A percentile compares a stretch with the other conserved stretches of the same genome.
These are phyloP conservation scores for Carlito syrichta DNA, from an alignment of 2,113 vertebrate genomes.

Conservation along the genomic window DNA sequence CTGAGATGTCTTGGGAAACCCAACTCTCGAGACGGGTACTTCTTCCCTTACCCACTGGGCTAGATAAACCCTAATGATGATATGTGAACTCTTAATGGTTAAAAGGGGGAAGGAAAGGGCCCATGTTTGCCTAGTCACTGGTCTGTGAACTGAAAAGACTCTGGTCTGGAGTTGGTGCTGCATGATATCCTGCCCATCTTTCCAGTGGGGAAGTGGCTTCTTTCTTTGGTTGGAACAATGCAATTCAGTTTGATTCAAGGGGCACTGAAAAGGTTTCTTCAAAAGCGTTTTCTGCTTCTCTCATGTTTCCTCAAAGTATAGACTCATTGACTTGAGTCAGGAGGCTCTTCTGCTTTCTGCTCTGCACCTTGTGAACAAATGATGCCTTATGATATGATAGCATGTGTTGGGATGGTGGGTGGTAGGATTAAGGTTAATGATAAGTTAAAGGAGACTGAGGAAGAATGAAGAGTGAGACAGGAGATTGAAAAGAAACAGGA, in stretches of 20 bases:
- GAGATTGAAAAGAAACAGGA: neutral
- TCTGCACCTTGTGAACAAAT: neutral
- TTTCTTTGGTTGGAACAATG: neutral
- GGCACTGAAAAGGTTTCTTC: neutral
- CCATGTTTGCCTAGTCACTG: neutral
- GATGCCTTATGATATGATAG: neutral
- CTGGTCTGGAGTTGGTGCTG: neutral
- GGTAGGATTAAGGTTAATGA: no score
- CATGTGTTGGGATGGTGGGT: neutral
- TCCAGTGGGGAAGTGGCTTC: neutral
- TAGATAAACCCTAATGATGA: conserved; percentile 60
- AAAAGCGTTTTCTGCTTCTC: neutral
- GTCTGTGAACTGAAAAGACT: neutral
- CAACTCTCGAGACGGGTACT: neutral
- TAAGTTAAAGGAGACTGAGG: neutral
- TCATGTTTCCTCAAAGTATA: neutral
- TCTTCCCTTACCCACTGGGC: neutral
- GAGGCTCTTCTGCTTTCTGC: neutral
- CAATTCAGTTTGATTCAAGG: neutral
- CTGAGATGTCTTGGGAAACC: neutral
- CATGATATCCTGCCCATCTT: neutral
- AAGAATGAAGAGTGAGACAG: neutral
- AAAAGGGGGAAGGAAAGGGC: neutral
- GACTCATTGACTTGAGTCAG: neutral
- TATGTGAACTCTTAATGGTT: neutral